phyloP scores from a whole-genome alignment of 2,888 invertebrate species.

The Phaonia tiefii region DNA sequence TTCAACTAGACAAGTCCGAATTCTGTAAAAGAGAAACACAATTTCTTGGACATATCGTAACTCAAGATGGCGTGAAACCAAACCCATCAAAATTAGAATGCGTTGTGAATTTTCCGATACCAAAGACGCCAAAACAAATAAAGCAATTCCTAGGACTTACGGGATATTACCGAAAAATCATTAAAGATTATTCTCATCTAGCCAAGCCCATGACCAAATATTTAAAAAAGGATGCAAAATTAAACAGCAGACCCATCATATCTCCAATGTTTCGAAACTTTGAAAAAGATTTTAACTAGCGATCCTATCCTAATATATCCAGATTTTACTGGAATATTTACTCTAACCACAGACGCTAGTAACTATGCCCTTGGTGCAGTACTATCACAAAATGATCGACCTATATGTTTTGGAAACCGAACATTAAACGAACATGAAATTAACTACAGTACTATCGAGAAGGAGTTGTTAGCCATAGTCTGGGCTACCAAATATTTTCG shows the following conservation, averaged over 20 bases:
- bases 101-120: constrained; percentile 51
- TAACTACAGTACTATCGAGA: constrained; percentile 55
- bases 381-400: constrained; percentile 49
- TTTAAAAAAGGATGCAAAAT: constrained; percentile 43
- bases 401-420: constrained; percentile 47
- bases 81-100: constrained; percentile 58
- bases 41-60: constrained; percentile 62
- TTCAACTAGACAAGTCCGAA: constrained; percentile 51
- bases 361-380: constrained; percentile 27
- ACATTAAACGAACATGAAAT: constrained; percentile 56
- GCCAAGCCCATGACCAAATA: constrained; percentile 52
- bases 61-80: constrained; percentile 54
- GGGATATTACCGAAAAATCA: constrained; percentile 60
- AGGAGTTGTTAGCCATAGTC: constrained; percentile 49
- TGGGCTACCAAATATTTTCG: constrained; percentile 54
- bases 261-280: constrained; percentile 29
- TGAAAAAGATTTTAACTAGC: constrained; percentile 45
- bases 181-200: constrained; percentile 42
- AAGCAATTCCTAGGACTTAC: constrained; percentile 57
- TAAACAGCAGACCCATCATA: constrained; percentile 35
- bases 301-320: constrained; percentile 52
- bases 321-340: constrained; percentile 36
- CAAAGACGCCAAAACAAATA: constrained; percentile 55
- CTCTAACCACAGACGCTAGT: constrained; percentile 12
- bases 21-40: constrained; percentile 47